phyloP scores from a whole-genome alignment of 2,888 invertebrate species.

The Clivina fossor region DNA sequence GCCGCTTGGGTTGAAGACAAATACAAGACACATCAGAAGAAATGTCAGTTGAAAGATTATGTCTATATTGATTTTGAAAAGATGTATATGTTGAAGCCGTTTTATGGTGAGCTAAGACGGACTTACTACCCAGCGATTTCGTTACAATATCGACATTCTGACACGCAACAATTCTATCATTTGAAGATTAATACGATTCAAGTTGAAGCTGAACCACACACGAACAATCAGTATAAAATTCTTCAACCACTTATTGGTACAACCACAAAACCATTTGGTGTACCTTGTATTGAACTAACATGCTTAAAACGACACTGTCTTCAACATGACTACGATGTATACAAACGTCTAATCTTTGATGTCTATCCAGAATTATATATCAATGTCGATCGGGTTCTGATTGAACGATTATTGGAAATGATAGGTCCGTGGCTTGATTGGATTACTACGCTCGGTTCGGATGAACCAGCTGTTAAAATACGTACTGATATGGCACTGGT shows the following conservation, averaged over 20 bases:
- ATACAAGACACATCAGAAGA: constrained; percentile 67
- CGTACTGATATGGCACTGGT: constrained; percentile 55
- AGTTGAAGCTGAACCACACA: constrained; percentile 57
- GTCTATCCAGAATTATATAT: constrained; percentile 69
- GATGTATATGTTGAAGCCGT: constrained; percentile 87
- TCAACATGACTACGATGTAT: constrained; percentile 58
- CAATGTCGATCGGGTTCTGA: constrained; percentile 70
- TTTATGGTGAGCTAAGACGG: constrained; percentile 75
- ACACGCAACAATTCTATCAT: constrained; percentile 67
- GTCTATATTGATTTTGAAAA: constrained; percentile 78
- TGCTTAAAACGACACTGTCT: constrained; percentile 55
- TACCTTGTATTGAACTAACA: constrained; percentile 61
- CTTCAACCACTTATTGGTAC: constrained; percentile 53
- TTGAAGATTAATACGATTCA: constrained; percentile 67
- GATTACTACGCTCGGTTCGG: neutral
- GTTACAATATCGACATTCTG: constrained; percentile 71
- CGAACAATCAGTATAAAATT: constrained; percentile 35
- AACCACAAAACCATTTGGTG: constrained; percentile 20
- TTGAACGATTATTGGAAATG: constrained; percentile 63
- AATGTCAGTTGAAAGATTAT: constrained; percentile 75
- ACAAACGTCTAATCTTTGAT: constrained; percentile 64
- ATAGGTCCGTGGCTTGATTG: constrained; percentile 43
- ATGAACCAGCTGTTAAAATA: constrained; percentile 20
- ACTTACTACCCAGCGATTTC: constrained; percentile 75
- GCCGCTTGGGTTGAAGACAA: constrained; percentile 82